Base-by-base conservation (phyloP, 2,113 vertebrate species). In the Mionectes macconnelli region DNA sequence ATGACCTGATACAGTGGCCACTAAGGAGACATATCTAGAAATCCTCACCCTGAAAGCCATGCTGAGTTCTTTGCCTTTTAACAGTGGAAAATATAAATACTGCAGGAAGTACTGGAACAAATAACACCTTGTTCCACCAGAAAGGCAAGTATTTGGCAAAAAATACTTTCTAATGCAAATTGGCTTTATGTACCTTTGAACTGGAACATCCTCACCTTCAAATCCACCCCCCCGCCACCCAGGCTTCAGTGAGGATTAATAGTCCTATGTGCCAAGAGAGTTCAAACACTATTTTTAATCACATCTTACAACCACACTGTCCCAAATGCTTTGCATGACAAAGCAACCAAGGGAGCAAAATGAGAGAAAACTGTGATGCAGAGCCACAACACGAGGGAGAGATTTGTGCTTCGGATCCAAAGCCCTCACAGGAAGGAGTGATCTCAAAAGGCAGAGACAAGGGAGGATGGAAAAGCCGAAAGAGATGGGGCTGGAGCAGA, bases 261-360 rank as follows among this genome's bases (percentile, higher is more conserved):
- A 90, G 42, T 28, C 70, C 57, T 82, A 5, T 10, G 14, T 39
- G 66, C 76, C 82, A 63, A 30, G 83, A 63, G 25, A 87, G 81
- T 77, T 60, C 3, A 14, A 89, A 84, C 64, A 4, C 42, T 90
- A 57, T 63, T 84, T 94, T 96, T 94, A 95, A 95, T 89, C 89
- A 76, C 87, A 91, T 90, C 73, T 93, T 84, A 87, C 76, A 96
- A 52, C 56, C 74, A 55, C 86, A 7, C 49, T 62, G 59, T 90
- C 90, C 85, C 80, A 79, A 93, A 70, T 74, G 89, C 64, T 95
- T 84, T 86, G 52, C 75, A 64, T 47, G 85, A 86, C 82, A 87
- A 67, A 91, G 87, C 76, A 88, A 68, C 67, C n/a, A 73, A 56
- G 87, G 76, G 50, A 89, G 69, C 2, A 25, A 50, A 70, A 69